A percentile compares a stretch with the other conserved stretches of the same genome.
phyloP scores from a whole-genome alignment of 2,888 invertebrate genomes.

The Agrotis segetum region DNA sequence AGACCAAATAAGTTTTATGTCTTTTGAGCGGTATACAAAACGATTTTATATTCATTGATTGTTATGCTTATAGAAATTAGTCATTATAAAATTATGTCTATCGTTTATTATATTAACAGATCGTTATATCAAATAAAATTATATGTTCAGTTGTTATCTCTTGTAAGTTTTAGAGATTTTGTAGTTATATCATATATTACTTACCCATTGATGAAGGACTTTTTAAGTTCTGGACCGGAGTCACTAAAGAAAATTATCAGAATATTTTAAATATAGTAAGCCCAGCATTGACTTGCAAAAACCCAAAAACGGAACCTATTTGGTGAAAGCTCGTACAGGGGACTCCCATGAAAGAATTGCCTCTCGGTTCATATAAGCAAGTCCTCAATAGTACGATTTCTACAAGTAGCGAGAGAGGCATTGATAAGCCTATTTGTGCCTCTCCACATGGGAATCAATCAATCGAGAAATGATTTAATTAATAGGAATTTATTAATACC shows the following conservation, averaged over 20 bases:
- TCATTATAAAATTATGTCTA: too few species aligned
- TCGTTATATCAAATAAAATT: too few species aligned
- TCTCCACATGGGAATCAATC: slow-evolving; percentile 13
- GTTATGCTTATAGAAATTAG: too few species aligned
- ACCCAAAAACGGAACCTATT: background rate
- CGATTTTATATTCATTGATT: too few species aligned
- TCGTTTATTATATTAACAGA: too few species aligned
- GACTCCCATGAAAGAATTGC: slow-evolving; percentile 19
- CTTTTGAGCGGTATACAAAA: too few species aligned
- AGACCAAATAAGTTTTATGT: too few species aligned
- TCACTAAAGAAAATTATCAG: slow-evolving; percentile 7
- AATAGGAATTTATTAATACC: slow-evolving; percentile 12
- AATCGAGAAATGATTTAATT: slow-evolving; percentile 1
- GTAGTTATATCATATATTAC: too few species aligned
- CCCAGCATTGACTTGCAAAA: slow-evolving; percentile 12
- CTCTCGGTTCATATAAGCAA: slow-evolving; percentile 12
- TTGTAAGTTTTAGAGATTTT: too few species aligned
- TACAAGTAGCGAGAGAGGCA: slow-evolving; percentile 9
- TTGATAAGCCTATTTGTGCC: slow-evolving; percentile 9
- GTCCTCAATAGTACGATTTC: slow-evolving; percentile 12
- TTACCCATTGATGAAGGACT: too few species aligned
- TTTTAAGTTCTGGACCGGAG: slow-evolving; percentile 17
- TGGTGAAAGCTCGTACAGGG: slow-evolving; percentile 3
- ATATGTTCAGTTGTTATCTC: too few species aligned
- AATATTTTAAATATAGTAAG: slow-evolving; percentile 20